phyloP scores from a whole-genome alignment of 2,888 invertebrate genomes.

The Ochropacha duplaris region DNA sequence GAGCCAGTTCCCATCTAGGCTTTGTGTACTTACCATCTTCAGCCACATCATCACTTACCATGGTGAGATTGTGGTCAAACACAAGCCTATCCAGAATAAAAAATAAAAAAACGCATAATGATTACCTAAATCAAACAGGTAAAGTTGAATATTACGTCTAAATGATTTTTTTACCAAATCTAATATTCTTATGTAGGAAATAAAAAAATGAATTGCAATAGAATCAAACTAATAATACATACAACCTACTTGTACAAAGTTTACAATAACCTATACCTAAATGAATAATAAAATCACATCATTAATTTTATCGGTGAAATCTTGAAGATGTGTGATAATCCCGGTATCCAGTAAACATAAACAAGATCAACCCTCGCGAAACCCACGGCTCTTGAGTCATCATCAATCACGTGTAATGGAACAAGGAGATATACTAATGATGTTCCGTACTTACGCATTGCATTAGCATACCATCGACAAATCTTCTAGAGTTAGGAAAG shows the following conservation, averaged over 20 bases:
- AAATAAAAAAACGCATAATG: no score
- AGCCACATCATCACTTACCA: no score
- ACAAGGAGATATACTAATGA: slow-evolving; percentile 27
- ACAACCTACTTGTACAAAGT: background rate
- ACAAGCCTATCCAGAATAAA: no score
- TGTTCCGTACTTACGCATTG: slow-evolving; percentile 19
- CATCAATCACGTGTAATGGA: slow-evolving; percentile 51
- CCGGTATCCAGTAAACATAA: slow-evolving; percentile 31
- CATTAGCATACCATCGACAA: slow-evolving; percentile 7
- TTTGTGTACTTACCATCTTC: no score
- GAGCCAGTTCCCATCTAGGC: no score
- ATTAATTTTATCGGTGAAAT: slow-evolving; percentile 2
- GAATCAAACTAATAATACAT: no score
- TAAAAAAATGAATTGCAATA: no score
- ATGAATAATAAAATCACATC: background rate
- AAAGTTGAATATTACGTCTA: no score
- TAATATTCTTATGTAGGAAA: no score
- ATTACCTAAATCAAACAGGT: no score
- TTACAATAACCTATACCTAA: background rate
- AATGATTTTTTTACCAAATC: no score
- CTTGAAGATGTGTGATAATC: slow-evolving; percentile 15
- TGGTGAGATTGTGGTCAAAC: no score
- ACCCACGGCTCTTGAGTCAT: slow-evolving; percentile 8
- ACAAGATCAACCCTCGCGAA: slow-evolving; percentile 30
- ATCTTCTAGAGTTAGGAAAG: background rate